Base-by-base conservation (phyloP, 2,888 invertebrate genomes). In the Craniophora ligustri region DNA sequence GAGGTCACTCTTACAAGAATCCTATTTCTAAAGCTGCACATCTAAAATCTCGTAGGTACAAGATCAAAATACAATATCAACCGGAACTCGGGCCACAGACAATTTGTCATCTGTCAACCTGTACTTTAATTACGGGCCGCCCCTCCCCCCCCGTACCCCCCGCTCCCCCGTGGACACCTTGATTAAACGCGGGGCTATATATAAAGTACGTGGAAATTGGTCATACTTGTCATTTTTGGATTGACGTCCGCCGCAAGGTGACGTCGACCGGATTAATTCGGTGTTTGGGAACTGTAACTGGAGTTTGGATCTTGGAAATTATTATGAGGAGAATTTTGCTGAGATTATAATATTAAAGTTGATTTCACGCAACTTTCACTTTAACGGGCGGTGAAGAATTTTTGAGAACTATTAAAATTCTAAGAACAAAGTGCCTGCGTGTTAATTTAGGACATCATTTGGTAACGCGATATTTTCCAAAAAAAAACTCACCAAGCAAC, bases 51-150 rank as follows among this genome's bases (percentile, higher is more conserved):
- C 32, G 42, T n/a, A n/a, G n/a, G n/a, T 66, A 55, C 61, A 63
- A 65, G 72, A 76, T 75, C 72, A 78, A 76, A 76, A 78, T 72
- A 72, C 80, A 81, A 78, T 77, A 75, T 73, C 76, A 67, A 74
- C 68, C 72, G 72, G 72, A 74, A 67, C 74, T 67, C 75, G 73
- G 76, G 67, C 78, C 81, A 75, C 81, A 69, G 77, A 67, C 87
- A 79, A 90, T 92, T 89, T 86, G 90, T 91, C 91, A 88, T 67
- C 81, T 88, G 91, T 89, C 91, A 88, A 88, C 88, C 86, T 88
- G 87, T 77, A 80, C 84, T 84, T 86, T 89, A 90, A 91, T 92
- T 89, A 86, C 89, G 66, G 67, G 59, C 61, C 51, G 62, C 58
- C 57, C 45, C 48, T 39, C 46, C 48, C 44, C 48, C 41, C 48